phyloP scores from a whole-genome alignment of 2,888 invertebrate genomes.

The Cylloceria caligata region DNA sequence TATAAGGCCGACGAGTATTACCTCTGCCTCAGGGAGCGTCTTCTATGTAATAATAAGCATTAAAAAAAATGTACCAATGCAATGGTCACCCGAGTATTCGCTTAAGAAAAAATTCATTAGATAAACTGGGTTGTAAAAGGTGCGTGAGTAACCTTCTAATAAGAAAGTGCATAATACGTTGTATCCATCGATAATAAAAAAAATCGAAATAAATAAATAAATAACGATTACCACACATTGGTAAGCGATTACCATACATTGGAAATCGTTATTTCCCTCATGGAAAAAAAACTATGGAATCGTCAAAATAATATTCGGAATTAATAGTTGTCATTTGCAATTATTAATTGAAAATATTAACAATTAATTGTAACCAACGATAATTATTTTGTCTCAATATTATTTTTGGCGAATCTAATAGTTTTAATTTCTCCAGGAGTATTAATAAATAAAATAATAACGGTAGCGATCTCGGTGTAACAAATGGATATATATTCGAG shows the following conservation, averaged over 20 bases:
- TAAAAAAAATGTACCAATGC: conserved; percentile 15
- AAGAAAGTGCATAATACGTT: conserved; percentile 39
- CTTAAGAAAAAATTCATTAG: conserved; percentile 46
- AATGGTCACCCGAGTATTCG: conserved; percentile 12
- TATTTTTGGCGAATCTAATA: too few relatives aligned
- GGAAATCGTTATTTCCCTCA: too few relatives aligned
- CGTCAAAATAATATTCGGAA: too few relatives aligned
- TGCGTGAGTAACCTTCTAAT: conserved; percentile 61
- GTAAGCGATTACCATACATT: background rate
- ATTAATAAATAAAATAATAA: too few relatives aligned
- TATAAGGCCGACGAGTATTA: conserved; percentile 25
- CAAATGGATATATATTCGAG: background rate
- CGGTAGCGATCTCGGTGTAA: too few relatives aligned
- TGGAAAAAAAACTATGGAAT: too few relatives aligned
- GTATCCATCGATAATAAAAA: background rate
- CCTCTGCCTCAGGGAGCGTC: background rate
- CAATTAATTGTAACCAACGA: too few relatives aligned
- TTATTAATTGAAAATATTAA: too few relatives aligned
- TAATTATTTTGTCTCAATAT: too few relatives aligned
- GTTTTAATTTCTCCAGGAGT: too few relatives aligned
- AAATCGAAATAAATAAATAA: background rate
- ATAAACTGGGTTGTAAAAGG: conserved; percentile 48
- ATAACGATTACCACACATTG: background rate
- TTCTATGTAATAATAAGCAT: background rate
- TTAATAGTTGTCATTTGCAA: too few relatives aligned